These are phyloP conservation scores for Mustelus asterias DNA, from an alignment of 2,113 vertebrate genomes.

Conservation along the genomic window DNA sequence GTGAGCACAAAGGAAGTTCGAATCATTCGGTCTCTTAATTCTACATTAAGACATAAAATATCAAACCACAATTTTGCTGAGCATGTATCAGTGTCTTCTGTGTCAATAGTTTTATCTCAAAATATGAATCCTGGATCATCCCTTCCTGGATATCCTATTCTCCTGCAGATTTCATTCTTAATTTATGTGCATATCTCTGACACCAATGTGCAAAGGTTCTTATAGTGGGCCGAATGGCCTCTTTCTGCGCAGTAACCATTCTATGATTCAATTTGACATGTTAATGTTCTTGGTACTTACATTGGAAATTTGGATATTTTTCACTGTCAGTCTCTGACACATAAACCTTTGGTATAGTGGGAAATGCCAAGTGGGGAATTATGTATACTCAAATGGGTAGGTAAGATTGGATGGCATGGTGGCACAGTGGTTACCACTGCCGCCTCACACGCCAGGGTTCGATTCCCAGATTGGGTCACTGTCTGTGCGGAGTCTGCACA, in stretches of 20 bases:
- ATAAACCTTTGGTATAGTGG: no score
- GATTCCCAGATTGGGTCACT: no score
- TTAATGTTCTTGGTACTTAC: not conserved
- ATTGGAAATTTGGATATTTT: not conserved
- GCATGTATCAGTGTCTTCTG: not conserved
- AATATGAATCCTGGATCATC: not conserved
- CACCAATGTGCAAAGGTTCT: not conserved
- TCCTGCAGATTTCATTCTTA: not conserved
- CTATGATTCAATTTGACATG: not conserved
- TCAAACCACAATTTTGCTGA: not conserved
- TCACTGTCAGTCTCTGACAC: no score
- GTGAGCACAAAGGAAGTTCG: slow-evolving; percentile 46
- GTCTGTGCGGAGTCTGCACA: no score
- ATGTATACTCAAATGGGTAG: no score
- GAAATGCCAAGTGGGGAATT: no score
- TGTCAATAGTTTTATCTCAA: not conserved
- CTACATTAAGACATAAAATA: not conserved
- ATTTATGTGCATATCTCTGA: not conserved
- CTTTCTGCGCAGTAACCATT: not conserved
- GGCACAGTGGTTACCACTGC: no score
- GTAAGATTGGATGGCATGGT: no score
- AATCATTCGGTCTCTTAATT: not conserved
- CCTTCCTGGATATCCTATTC: not conserved
- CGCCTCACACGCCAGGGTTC: no score
- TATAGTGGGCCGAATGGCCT: not conserved